These are phyloP conservation scores for Drosophila paulistorum DNA, from an alignment of 1,140 invertebrate genomes.

Conservation along the genomic window DNA sequence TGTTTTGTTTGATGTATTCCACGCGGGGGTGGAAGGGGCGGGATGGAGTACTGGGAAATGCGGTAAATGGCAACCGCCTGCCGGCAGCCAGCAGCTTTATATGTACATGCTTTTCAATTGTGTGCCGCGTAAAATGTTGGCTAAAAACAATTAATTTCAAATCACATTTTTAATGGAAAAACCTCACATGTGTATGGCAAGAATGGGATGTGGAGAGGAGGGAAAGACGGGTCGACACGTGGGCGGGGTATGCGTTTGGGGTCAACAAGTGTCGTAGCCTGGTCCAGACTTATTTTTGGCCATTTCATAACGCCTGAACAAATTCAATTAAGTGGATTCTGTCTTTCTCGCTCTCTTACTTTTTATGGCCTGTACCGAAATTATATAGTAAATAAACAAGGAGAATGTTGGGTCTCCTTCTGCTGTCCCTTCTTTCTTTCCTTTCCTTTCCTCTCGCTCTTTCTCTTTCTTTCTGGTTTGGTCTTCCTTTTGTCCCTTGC, in stretches of 20 bases:
- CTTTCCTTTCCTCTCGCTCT: background rate
- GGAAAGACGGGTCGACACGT: background rate
- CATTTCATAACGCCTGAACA: conserved; percentile 76
- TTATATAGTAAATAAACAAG: conserved; percentile 81
- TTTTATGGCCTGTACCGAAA: conserved; percentile 69
- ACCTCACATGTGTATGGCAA: conserved; percentile 6
- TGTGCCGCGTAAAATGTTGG: conserved; percentile 2
- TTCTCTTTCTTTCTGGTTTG: conserved; percentile 34
- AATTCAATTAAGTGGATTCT: conserved; percentile 70
- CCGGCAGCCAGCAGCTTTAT: background rate
- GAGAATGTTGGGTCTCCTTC: conserved; percentile 22
- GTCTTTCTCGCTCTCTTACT: conserved; percentile 19
- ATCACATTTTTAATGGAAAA: conserved; percentile 11
- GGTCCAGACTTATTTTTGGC: conserved; percentile 38
- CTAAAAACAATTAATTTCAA: conserved; percentile 12
- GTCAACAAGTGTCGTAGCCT: conserved; percentile 18
- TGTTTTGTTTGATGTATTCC: conserved; percentile 11
- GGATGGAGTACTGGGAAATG: too few species aligned
- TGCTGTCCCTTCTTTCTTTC: background rate
- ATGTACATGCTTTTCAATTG: conserved; percentile 38
- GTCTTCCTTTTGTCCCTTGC: conserved; percentile 36
- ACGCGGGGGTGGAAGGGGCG: too few species aligned
- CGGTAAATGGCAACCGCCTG: background rate
- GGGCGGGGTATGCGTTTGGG: background rate
- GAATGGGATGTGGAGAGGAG: background rate